Base-by-base conservation (phyloP, 2,797 vertebrate genomes). In the Cirrhinus molitorella region DNA sequence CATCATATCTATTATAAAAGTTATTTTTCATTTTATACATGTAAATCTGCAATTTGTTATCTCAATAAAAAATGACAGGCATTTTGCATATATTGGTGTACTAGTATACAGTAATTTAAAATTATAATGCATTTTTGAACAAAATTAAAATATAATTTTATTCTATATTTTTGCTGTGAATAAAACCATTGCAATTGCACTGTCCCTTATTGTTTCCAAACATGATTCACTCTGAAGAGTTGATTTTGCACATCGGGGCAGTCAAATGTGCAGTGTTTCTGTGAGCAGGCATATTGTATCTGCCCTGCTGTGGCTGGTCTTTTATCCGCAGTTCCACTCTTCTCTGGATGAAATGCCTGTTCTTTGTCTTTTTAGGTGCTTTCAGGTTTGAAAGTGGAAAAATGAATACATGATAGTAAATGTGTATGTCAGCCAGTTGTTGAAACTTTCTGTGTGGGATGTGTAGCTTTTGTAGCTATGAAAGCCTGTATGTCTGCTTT, bases 201-300 rank as follows among this genome's bases (percentile, higher is more conserved):
- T 2, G 9, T 53, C 63, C 53, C 6, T 25, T 68, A 19, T 47
- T 80, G 23, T 71, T 71, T n/a, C 17, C 45, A 80, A 45, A 43
- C 31, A 37, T 80, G 11, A 51, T 66, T 66, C 47, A 40, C 21
- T 47, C 17, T 63, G 23, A 55, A 40, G 34, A 43, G n/a, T 9
- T 55, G 43, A 31, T 57, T 76, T 53, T 43, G 68, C 40, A 66
- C 73, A 21, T 66, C 49, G 49, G 34, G 65, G 71, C 85, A 85
- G 80, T 59, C 78, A 19, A 53, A 34, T 61, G 37, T 67, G 67
- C 25, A 17, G 13, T 59, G 55, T 40, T 72, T 17, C 31, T 21
- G 45, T 71, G 65, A 78, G 74, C 80, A 49, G 40, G 57, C 28
- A 61, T 28, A 17, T 63, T 63, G 63, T 63, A 70, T 55, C 34